These are phyloP conservation scores for Amphiprion ocellaris DNA, from an alignment of 2,113 vertebrate genomes.

Conservation along the genomic window DNA sequence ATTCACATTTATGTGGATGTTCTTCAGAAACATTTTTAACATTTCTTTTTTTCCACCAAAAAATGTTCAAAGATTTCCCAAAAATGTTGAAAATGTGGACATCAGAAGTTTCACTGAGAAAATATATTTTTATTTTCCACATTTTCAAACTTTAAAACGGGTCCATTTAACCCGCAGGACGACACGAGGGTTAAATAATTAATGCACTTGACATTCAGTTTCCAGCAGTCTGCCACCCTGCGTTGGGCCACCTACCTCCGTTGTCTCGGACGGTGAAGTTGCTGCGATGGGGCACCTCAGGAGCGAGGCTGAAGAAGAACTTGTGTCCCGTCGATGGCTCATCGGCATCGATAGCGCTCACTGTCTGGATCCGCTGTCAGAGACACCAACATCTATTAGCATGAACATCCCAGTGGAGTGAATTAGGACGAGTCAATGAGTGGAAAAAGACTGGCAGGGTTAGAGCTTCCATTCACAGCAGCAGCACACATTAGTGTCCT, in stretches of 20 bases:
- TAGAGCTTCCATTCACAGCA: background rate
- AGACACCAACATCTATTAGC: constrained; percentile 34
- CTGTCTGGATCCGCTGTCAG: constrained; percentile 92
- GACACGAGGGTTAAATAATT: too few relatives aligned
- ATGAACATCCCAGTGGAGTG: background rate
- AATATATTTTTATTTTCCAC: too few relatives aligned
- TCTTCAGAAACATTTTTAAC: too few relatives aligned
- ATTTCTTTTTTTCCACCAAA: too few relatives aligned
- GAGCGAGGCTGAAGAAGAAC: constrained; percentile 91
- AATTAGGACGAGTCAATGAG: background rate
- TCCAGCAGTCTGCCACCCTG: too few relatives aligned
- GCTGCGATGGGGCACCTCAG: constrained; percentile 86
- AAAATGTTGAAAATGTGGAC: too few relatives aligned
- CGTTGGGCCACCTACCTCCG: constrained; percentile 85
- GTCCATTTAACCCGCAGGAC: too few relatives aligned
- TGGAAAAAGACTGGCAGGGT: background rate
- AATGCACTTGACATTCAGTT: too few relatives aligned
- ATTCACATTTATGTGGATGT: too few relatives aligned
- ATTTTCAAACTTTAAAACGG: too few relatives aligned
- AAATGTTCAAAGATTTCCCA: too few relatives aligned
- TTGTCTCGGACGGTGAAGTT: constrained; percentile 95
- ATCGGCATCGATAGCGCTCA: constrained; percentile 93
- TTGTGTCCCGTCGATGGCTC: constrained; percentile 90
- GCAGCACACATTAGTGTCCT: background rate
- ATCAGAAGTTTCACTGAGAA: too few relatives aligned